phyloP scores from a whole-genome alignment of 1,140 invertebrate species.

The Heliconius nattereri region DNA sequence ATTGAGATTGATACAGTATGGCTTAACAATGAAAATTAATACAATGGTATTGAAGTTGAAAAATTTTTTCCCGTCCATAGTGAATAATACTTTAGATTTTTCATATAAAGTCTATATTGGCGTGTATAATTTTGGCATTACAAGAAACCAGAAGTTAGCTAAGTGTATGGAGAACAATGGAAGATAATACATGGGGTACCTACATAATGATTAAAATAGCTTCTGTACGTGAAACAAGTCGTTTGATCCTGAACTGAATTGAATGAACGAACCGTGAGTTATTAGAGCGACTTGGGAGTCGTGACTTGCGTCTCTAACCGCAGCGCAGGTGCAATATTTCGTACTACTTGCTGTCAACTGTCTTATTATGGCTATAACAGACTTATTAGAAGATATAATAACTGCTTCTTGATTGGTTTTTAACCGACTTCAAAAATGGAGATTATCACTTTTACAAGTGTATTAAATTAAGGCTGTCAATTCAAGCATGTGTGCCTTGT shows the following conservation, averaged over 20 bases:
- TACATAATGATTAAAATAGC: conserved; percentile 49
- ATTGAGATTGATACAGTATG: conserved; percentile 52
- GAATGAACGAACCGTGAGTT: conserved; percentile 40
- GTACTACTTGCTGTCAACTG: conserved; percentile 11
- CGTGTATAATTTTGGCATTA: conserved; percentile 25
- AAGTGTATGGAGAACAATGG: conserved; percentile 54
- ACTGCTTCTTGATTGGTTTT: not conserved
- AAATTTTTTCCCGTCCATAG: not conserved
- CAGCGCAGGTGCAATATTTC: conserved; percentile 34
- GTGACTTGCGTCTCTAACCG: conserved; percentile 40
- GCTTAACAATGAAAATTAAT: conserved; percentile 52
- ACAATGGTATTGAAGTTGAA: conserved; percentile 37
- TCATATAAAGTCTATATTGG: conserved; percentile 12
- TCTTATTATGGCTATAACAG: not conserved
- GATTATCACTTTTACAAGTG: no score
- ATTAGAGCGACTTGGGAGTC: conserved; percentile 39
- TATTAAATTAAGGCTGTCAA: not conserved
- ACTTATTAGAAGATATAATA: not conserved
- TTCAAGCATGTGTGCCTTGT: no score
- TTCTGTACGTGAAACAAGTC: conserved; percentile 44
- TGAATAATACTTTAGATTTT: conserved; percentile 7
- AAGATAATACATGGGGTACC: conserved; percentile 79
- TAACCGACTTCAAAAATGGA: not conserved
- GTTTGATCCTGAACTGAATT: conserved; percentile 40
- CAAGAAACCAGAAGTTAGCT: conserved; percentile 33